A percentile compares a stretch with the other conserved stretches of the same genome.
Evolutionary conservation across 2,113 vertebrate genomes (phyloP).

Genomic region (Prietella phreatophila): DNA sequence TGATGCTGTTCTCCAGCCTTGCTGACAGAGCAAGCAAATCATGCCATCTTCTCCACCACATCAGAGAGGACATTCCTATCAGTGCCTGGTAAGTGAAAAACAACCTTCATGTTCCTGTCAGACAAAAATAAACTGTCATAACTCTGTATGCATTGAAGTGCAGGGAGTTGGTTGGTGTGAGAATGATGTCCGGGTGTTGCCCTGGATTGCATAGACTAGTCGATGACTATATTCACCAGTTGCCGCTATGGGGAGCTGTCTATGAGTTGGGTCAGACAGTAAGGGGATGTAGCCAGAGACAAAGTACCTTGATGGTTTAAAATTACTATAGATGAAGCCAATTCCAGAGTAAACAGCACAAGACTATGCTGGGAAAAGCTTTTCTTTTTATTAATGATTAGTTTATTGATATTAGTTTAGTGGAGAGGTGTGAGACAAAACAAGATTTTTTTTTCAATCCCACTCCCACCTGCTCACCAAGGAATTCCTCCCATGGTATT

Average conservation of each 20-base stretch:
- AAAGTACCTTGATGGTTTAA: background rate
- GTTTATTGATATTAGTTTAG: background rate
- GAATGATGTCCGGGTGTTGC: constrained; percentile 33
- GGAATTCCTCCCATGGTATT: background rate
- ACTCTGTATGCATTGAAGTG: constrained; percentile 28
- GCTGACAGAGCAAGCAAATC: constrained; percentile 49
- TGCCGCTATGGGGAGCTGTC: background rate
- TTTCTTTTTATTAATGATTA: too few relatives aligned
- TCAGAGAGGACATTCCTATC: constrained; percentile 54
- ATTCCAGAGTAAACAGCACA: background rate
- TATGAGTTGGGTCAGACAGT: background rate
- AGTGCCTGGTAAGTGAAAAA: constrained; percentile 37
- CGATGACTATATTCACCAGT: background rate
- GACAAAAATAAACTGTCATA: constrained; percentile 62
- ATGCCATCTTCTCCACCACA: constrained; percentile 47
- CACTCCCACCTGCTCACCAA: background rate
- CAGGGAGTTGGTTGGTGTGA: constrained; percentile 47
- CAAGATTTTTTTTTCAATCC: background rate
- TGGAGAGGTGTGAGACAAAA: background rate
- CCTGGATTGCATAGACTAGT: background rate
- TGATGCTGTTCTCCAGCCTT: background rate
- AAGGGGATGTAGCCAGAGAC: background rate
- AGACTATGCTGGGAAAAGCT: background rate
- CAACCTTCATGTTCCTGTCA: constrained; percentile 50
- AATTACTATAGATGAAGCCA: background rate